Percentiles rank a stretch among this genome's conserved stretches.
Conservation (phyloP, 2,888 invertebrate species). For the Drosophila borborema region DNA sequence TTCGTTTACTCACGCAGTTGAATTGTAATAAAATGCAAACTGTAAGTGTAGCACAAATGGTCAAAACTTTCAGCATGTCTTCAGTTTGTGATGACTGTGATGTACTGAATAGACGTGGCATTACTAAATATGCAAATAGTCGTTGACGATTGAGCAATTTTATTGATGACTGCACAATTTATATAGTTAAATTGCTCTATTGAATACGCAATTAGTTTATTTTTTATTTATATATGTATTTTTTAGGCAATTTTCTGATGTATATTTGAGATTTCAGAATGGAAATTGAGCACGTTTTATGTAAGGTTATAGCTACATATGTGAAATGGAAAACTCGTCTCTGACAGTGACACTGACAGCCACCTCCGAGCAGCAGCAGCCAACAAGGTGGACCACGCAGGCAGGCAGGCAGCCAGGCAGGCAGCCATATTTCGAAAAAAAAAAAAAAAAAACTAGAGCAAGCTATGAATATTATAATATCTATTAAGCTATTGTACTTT, state of each 20-base stretch:
- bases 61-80: too few species aligned
- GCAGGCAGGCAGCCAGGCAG: too few species aligned
- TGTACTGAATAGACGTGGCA: neutral
- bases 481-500: neutral
- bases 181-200: neutral
- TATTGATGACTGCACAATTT: neutral
- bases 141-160: neutral
- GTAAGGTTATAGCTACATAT: neutral
- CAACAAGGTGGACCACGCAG: too few species aligned
- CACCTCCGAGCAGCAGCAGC: constrained; percentile 36
- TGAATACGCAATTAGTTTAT: neutral
- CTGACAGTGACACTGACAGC: constrained; percentile 69
- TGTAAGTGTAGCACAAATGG: neutral
- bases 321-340: constrained; percentile 54
- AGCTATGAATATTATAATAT: neutral
- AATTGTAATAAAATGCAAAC: neutral
- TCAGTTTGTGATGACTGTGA: too few species aligned
- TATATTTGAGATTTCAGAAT: neutral
- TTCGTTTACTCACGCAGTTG: neutral
- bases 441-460: too few species aligned
- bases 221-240: neutral
- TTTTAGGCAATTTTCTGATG: neutral
- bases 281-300: too few species aligned
- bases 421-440: too few species aligned
- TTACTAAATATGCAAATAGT: neutral